phyloP scores from a whole-genome alignment of 2,888 invertebrate species.

The Entomobrya multifasciata region DNA sequence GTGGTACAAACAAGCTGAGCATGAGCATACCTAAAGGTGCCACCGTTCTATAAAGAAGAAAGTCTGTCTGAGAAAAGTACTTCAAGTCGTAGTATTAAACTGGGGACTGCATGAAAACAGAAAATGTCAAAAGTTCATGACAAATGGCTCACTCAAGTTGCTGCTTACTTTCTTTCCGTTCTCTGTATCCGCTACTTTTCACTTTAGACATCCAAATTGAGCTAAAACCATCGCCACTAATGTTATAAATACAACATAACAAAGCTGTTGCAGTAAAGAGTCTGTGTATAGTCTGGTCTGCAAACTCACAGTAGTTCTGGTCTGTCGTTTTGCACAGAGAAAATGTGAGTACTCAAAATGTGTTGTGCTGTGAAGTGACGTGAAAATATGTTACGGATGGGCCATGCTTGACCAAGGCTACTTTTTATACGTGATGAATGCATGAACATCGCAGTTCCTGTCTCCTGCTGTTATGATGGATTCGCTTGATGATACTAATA shows the following conservation, averaged over 20 bases:
- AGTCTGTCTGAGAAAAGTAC: too few species aligned
- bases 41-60: too few species aligned
- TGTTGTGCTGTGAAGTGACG: slow-evolving; percentile 59
- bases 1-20: too few species aligned
- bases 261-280: neutral
- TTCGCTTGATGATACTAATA: slow-evolving; percentile 54
- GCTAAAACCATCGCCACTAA: slow-evolving; percentile 9
- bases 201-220: slow-evolving; percentile 37
- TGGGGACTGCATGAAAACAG: slow-evolving; percentile 52
- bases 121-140: slow-evolving; percentile 73
- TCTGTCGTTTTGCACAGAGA: neutral
- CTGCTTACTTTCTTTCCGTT: slow-evolving; percentile 57
- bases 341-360: neutral
- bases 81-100: neutral
- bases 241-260: too few species aligned
- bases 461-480: slow-evolving; percentile 66
- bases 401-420: slow-evolving; percentile 59
- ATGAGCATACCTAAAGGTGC: too few species aligned
- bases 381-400: slow-evolving; percentile 61
- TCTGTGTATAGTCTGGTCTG: neutral
- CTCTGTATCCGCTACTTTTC: slow-evolving; percentile 60
- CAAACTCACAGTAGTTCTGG: neutral
- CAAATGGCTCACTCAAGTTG: slow-evolving; percentile 71
- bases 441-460: slow-evolving; percentile 35
- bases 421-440: slow-evolving; percentile 60